Percentiles rank a stretch among this genome's conserved stretches.
Evolutionary conservation across 2,888 invertebrate species (phyloP).

Genomic region (Odontocerum albicorne): DNA sequence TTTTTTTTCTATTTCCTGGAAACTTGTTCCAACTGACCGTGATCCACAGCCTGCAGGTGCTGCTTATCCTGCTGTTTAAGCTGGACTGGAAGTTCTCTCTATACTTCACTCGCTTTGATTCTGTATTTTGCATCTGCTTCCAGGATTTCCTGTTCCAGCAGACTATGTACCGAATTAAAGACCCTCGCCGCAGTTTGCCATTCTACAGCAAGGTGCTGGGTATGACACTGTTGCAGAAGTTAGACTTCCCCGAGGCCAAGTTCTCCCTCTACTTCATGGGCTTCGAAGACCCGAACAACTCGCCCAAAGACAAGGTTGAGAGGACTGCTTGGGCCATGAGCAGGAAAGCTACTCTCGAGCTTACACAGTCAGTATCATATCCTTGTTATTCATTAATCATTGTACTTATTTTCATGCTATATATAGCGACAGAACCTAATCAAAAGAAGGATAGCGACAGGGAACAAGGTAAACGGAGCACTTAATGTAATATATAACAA

Average conservation of each 20-base stretch:
- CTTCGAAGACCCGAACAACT: slow-evolving; percentile 74
- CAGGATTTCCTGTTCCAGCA: slow-evolving; percentile 94
- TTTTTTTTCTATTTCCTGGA: no score
- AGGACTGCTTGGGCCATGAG: slow-evolving; percentile 77
- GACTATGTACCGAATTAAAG: slow-evolving; percentile 95
- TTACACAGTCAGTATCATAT: slow-evolving; percentile 69
- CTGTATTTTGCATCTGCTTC: no score
- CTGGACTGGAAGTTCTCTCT: slow-evolving; percentile 4
- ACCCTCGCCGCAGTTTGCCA: slow-evolving; percentile 82
- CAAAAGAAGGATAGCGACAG: no score
- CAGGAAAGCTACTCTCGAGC: slow-evolving; percentile 84
- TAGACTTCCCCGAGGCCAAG: slow-evolving; percentile 87
- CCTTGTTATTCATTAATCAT: no score
- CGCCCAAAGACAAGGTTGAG: slow-evolving; percentile 71
- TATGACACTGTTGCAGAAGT: slow-evolving; percentile 85
- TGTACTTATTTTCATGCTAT: no score
- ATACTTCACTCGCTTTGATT: no score
- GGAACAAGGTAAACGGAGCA: no score
- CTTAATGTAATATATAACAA: no score
- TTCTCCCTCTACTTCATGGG: slow-evolving; percentile 93
- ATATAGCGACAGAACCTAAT: no score
- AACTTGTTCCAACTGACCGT: no score
- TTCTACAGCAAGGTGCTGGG: slow-evolving; percentile 92
- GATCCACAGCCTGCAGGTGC: no score
- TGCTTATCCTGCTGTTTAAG: neutral